Base-by-base conservation (phyloP, 1,140 invertebrate species). In the Lethrus apterus region DNA sequence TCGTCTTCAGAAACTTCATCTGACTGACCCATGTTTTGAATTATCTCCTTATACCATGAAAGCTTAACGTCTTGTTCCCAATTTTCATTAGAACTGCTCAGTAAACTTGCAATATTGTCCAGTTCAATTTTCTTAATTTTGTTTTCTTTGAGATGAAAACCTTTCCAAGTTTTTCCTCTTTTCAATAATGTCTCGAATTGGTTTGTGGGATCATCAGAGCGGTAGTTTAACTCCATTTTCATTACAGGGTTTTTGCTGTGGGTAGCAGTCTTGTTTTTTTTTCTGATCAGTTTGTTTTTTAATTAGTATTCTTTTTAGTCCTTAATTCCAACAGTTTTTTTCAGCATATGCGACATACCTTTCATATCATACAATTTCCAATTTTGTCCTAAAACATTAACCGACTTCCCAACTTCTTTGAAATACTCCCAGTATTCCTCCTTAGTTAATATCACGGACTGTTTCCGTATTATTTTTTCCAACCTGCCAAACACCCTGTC, bases 301-400 rank as follows among this genome's bases (percentile, higher is more conserved):
- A 15, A 13, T 4, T 21, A 17, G 14, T 5, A 9, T 17, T 18
- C 4, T 33, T 44, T 44, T 0, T 18, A 19, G 21, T 44, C 29
- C 20, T 21, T 8, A 7, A 44, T 44, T 19, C 42, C 29, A 24
- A 8, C 15, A 11, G 21, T 44, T 33, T 33, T 44, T 19, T 44
- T 33, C 7, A 30, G 15, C n/a, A 8, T n/a, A 9, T 8, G 15
- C 4, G 9, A 26, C 13, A 44, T 17, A 9, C 33, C 21, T 33
- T 32, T 33, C 4, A 44, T 19, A 32, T 44, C 42, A 14, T 32
- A 44, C 14, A 44, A n/a, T 15, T 31, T 2, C 26, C 26, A 32
- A 14, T 44, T 20, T 29, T 7, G 9, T 15, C 23, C 23, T 18
- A 43, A 30, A 9, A 2, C 14, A 8, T 23, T 23, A 18, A 30